Conservation (phyloP, 2,888 invertebrate genomes). For the Drosophila paramelanica region DNA sequence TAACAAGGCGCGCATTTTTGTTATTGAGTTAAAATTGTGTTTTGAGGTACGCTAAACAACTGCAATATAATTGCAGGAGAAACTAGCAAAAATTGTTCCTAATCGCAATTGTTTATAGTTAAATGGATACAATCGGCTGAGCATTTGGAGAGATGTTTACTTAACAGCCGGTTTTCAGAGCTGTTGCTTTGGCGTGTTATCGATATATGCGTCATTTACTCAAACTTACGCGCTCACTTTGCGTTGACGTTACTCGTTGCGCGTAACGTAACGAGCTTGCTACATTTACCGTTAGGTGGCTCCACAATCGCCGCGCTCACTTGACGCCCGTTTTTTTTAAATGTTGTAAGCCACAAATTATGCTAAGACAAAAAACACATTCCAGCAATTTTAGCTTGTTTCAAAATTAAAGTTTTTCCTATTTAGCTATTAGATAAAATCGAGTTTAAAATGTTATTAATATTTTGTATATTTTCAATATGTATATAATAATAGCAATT, state of each 20-base stretch:
- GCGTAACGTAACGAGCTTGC: background rate
- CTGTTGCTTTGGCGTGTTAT: slow-evolving; percentile 19
- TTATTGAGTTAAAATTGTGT: background rate
- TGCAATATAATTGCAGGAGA: background rate
- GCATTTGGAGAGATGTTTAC: background rate
- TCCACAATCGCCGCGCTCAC: background rate
- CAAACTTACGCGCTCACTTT: background rate
- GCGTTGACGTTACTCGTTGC: background rate
- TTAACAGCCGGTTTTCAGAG: slow-evolving; percentile 28
- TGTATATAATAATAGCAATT: slow-evolving; percentile 72
- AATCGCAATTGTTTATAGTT: background rate
- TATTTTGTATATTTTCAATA: slow-evolving; percentile 69
- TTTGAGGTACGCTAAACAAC: background rate
- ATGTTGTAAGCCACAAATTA: background rate
- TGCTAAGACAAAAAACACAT: too few species aligned
- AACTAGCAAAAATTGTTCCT: too few species aligned
- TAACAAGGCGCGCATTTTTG: background rate
- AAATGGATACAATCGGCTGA: background rate
- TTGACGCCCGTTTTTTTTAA: background rate
- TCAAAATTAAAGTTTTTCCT: too few species aligned
- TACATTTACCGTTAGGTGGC: slow-evolving; percentile 11
- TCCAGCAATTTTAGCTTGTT: too few species aligned
- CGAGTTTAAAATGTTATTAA: slow-evolving; percentile 52
- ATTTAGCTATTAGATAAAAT: background rate
- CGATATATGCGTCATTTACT: slow-evolving; percentile 8